phyloP scores from a whole-genome alignment of 1,140 invertebrate genomes.

The Oppia nitens region DNA sequence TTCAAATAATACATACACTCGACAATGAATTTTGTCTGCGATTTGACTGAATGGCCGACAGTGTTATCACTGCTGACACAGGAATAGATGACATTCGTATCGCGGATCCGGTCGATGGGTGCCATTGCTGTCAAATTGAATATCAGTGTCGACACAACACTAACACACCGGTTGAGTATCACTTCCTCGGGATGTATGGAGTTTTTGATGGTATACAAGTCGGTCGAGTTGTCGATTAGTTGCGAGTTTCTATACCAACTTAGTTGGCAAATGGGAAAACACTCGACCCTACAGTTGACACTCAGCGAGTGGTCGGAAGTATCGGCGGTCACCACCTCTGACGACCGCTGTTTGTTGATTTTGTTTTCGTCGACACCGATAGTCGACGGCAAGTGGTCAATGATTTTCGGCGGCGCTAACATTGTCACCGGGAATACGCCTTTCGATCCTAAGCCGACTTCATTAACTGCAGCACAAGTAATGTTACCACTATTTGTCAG shows the following conservation, averaged over 20 bases:
- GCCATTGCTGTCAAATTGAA: constrained; percentile 57
- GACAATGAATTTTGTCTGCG: constrained; percentile 60
- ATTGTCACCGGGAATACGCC: constrained; percentile 30
- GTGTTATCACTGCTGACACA: constrained; percentile 56
- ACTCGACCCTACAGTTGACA: constrained; percentile 69
- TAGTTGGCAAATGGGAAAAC: constrained; percentile 61
- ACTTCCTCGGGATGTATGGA: constrained; percentile 46
- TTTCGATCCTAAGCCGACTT: constrained; percentile 53
- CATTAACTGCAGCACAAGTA: constrained; percentile 62
- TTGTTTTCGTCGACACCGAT: constrained; percentile 9
- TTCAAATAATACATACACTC: constrained; percentile 54
- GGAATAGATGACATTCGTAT: constrained; percentile 58
- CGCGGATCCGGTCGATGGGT: constrained; percentile 49
- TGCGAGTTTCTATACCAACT: constrained; percentile 58
- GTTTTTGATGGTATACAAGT: constrained; percentile 34
- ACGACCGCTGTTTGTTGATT: neutral
- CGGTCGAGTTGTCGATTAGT: constrained; percentile 13
- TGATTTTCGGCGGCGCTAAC: constrained; percentile 6
- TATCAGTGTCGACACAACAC: constrained; percentile 59
- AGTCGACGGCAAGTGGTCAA: constrained; percentile 6
- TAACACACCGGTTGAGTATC: constrained; percentile 59
- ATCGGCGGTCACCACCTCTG: neutral
- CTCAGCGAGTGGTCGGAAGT: neutral
- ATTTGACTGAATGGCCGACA: constrained; percentile 51
- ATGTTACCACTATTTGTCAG: constrained; percentile 32